Base-by-base conservation (phyloP, 2,888 invertebrate species). In the Prosopocoilus inquinatus region DNA sequence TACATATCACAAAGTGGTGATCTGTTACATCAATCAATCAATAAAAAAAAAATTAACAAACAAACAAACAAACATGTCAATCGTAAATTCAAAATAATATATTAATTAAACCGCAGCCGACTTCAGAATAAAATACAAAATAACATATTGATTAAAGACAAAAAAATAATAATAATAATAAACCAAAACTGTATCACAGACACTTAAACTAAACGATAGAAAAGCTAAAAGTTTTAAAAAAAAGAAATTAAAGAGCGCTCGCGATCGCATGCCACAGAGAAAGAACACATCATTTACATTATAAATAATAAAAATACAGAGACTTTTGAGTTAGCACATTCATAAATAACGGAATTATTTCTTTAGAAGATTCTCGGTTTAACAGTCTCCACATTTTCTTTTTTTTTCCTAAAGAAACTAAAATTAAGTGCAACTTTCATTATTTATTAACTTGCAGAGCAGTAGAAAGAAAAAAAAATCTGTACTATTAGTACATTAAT, bases 161-260 rank as follows among this genome's bases (percentile, higher is more conserved):
- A 28, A 28, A 20, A 34, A 34, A 39, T 48, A 48, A 58, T 53
- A 59, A 36, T 15, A 34, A 34, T 34, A 33, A 44, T 33, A 51
- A 55, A 62, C 56, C 49, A 46, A 56, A 63, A 59, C 53, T 62
- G 60, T 67, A 67, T 67, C 67, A 67, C 67, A 67, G 67, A 67
- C 62, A 63, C 61, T 63, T 63, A 59, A 65, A 62, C 60, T 62
- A 64, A 65, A 60, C 57, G 59, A 63, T 50, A 61, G 57, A 58
- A 48, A 15, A 28, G 20, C 7, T 28, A 28, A 3, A 28, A 28
- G n/a, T n/a, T n/a, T n/a, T n/a, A n/a, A n/a, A n/a, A n/a, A n/a
- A n/a, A n/a, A n/a, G n/a, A n/a, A n/a, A n/a, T n/a, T n/a, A 28
- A 20, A 20, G 7, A 28, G 3, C 1, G 20, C 3, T 50, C 44